These are phyloP conservation scores for Monopterus albus DNA, from an alignment of 2,113 vertebrate species.

Conservation along the genomic window DNA sequence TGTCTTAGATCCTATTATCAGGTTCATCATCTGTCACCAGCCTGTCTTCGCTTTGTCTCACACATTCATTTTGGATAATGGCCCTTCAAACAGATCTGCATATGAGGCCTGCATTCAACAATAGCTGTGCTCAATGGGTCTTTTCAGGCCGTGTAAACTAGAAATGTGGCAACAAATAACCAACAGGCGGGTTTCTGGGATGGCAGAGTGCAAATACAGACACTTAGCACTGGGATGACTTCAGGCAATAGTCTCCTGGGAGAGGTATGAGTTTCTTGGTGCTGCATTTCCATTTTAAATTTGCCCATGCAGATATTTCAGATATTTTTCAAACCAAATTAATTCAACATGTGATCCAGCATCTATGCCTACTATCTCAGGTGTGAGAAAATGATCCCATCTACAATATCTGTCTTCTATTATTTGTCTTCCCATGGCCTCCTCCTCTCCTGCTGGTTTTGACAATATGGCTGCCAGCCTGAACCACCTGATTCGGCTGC, in stretches of 20 bases:
- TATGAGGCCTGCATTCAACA: slow-evolving; percentile 75
- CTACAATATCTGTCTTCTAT: slow-evolving; percentile 37
- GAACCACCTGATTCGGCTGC: slow-evolving; percentile 47
- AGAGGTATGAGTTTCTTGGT: background rate
- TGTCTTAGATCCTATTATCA: slow-evolving; percentile 78
- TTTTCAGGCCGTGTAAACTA: slow-evolving; percentile 78
- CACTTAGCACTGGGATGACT: background rate
- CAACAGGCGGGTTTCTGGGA: slow-evolving; percentile 21
- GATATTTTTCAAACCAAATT: background rate
- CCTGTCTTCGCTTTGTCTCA: slow-evolving; percentile 81
- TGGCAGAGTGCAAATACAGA: slow-evolving; percentile 16
- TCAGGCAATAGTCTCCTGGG: background rate
- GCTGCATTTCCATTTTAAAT: background rate
- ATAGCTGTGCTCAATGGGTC: slow-evolving; percentile 67
- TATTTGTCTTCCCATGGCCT: slow-evolving; percentile 24
- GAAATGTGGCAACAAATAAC: slow-evolving; percentile 73
- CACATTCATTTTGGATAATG: slow-evolving; percentile 80
- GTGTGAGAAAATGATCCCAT: slow-evolving; percentile 53
- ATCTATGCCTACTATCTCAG: background rate
- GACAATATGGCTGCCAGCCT: slow-evolving; percentile 69
- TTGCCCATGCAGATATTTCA: too few species aligned
- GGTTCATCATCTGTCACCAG: slow-evolving; percentile 83
- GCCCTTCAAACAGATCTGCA: slow-evolving; percentile 78
- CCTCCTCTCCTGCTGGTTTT: slow-evolving; percentile 67
- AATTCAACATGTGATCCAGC: background rate